A percentile compares a stretch with the other conserved stretches of the same genome.
These are phyloP conservation scores for Furnarius figulus DNA, from an alignment of 2,113 vertebrate species.

Conservation along the genomic window DNA sequence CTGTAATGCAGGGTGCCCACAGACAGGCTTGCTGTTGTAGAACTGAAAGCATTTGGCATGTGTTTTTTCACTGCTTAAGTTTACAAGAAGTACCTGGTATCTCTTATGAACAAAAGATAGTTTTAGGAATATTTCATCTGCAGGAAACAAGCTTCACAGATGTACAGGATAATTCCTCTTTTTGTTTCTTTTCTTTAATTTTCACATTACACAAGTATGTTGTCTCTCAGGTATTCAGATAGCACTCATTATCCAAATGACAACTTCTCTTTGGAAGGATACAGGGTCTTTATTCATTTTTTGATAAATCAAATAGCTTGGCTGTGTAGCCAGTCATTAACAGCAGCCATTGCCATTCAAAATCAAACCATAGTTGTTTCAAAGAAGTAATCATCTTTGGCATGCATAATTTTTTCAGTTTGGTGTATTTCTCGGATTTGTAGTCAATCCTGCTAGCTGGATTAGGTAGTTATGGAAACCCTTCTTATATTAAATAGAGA, in stretches of 20 bases:
- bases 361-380: background rate
- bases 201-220: background rate
- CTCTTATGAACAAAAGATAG: background rate
- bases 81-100: background rate
- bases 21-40: background rate
- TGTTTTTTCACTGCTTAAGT: background rate
- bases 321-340: background rate
- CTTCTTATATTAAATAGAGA: background rate
- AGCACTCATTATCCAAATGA: background rate
- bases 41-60: background rate
- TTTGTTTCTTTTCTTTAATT: background rate
- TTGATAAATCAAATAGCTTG: background rate
- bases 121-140: constrained; percentile 3
- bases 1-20: background rate
- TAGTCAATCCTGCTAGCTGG: background rate
- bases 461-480: background rate
- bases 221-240: background rate
- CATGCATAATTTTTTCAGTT: background rate
- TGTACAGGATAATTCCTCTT: background rate
- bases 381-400: background rate
- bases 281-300: background rate
- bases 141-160: background rate
- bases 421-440: background rate
- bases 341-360: background rate
- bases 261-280: background rate